A percentile compares a stretch with the other conserved stretches of the same genome.
Conservation (phyloP, 1,140 invertebrate species). For the Sitophilus oryzae region DNA sequence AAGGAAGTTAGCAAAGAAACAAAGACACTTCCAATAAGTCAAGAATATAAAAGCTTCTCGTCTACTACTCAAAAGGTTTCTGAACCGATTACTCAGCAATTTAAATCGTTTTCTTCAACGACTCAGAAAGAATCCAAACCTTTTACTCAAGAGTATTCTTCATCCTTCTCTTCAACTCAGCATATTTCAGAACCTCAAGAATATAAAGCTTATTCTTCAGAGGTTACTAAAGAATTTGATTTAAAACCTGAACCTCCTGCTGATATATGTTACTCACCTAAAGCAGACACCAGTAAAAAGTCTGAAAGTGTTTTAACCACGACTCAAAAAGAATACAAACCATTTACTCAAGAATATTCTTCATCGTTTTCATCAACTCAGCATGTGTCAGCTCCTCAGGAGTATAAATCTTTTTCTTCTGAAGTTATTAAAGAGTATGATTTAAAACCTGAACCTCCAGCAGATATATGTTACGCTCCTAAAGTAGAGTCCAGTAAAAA, state of each 20-base stretch:
- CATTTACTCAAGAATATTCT: conserved; percentile 21
- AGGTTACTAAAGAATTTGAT: conserved; percentile 48
- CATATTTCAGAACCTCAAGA: conserved; percentile 26
- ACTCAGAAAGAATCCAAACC: conserved; percentile 6
- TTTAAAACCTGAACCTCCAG: conserved; percentile 62
- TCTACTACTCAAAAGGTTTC: conserved; percentile 15
- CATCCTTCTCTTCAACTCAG: conserved; percentile 22
- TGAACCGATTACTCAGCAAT: conserved; percentile 14
- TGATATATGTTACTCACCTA: conserved; percentile 56
- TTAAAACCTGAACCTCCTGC: conserved; percentile 64
- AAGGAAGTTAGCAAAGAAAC: conserved; percentile 19
- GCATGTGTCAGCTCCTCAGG: conserved; percentile 23
- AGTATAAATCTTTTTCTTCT: conserved; percentile 26
- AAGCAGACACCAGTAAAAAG: conserved; percentile 43
- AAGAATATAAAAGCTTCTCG: conserved; percentile 32
- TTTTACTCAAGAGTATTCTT: conserved; percentile 20
- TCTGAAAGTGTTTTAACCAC: conserved; percentile 55
- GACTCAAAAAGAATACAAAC: conserved; percentile 46
- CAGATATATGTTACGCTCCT: conserved; percentile 58
- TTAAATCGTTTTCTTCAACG: neutral
- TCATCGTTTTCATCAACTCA: conserved; percentile 23
- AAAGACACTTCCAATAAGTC: conserved; percentile 23
- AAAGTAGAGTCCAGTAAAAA: conserved; percentile 43
- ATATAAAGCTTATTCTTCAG: conserved; percentile 26
- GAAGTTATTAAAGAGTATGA: conserved; percentile 47